A percentile compares a stretch with the other conserved stretches of the same genome.
Conservation (phyloP, 2,113 vertebrate species). For the Lagopus muta region DNA sequence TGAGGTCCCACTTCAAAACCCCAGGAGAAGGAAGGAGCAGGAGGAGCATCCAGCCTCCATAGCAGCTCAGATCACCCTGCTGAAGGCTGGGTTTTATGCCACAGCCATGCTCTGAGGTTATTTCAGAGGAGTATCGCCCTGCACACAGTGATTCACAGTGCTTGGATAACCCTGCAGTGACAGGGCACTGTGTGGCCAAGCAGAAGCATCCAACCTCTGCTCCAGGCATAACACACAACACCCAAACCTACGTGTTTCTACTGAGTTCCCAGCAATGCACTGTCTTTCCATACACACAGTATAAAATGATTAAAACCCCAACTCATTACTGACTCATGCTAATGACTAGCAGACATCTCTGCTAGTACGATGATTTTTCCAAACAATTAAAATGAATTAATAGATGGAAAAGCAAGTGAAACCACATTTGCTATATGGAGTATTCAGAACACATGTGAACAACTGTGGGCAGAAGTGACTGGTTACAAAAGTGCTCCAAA, state of each 20-base stretch:
- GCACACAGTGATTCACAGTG: neutral
- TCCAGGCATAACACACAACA: neutral
- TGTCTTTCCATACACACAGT: neutral
- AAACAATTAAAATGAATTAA: constrained; percentile 1
- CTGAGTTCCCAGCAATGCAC: neutral
- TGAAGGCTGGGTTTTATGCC: neutral
- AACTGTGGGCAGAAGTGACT: neutral
- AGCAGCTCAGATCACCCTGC: neutral
- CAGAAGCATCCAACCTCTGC: neutral
- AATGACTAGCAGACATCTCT: constrained; percentile 14
- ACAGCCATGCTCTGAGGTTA: neutral
- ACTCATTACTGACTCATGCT: neutral
- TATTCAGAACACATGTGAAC: neutral
- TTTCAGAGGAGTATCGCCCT: neutral
- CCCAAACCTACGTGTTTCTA: neutral
- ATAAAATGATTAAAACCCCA: neutral
- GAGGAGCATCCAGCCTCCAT: neutral
- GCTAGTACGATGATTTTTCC: neutral
- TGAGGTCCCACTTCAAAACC: neutral
- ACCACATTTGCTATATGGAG: neutral
- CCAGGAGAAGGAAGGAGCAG: neutral
- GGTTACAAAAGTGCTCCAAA: neutral
- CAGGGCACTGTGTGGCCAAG: neutral
- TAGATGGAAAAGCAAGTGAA: constrained; percentile 5
- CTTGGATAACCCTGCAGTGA: neutral